Evolutionary conservation across 2,113 vertebrate species (phyloP).

Genomic region (Grammomys dolichurus): DNA sequence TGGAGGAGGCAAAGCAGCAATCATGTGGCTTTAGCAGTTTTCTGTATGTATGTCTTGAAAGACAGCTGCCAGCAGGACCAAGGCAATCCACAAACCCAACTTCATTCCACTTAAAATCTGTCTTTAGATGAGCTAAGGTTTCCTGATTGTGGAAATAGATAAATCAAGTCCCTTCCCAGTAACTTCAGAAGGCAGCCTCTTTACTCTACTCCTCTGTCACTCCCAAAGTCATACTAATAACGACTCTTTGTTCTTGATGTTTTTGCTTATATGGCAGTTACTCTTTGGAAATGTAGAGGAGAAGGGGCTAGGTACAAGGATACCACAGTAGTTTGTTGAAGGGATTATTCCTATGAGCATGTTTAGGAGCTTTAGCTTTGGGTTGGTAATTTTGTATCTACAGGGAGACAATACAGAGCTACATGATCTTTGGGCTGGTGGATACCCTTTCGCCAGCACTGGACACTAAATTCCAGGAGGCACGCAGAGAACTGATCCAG

Average conservation of each 20-base stretch:
- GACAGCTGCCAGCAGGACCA: neutral
- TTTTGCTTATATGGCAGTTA: neutral
- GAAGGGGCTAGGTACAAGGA: neutral
- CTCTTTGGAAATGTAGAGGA: neutral
- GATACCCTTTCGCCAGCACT: constrained; percentile 86
- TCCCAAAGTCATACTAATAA: neutral
- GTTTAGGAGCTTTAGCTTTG: neutral
- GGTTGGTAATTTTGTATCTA: constrained; percentile 24
- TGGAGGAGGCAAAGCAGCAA: neutral
- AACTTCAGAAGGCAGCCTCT: neutral
- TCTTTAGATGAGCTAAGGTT: neutral
- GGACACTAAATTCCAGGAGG: constrained; percentile 85
- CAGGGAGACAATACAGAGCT: constrained; percentile 84
- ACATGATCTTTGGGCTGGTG: constrained; percentile 87
- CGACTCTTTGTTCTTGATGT: neutral
- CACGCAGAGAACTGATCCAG: constrained; percentile 78
- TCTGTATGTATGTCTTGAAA: too few species aligned
- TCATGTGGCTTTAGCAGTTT: neutral
- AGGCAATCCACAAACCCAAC: neutral
- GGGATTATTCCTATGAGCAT: neutral
- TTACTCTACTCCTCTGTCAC: neutral
- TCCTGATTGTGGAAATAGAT: neutral
- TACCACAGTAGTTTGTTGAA: neutral
- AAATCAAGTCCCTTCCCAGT: neutral
- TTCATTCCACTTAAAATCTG: neutral